These are phyloP conservation scores for Hetaerina americana DNA, from an alignment of 1,140 invertebrate genomes.

Conservation along the genomic window DNA sequence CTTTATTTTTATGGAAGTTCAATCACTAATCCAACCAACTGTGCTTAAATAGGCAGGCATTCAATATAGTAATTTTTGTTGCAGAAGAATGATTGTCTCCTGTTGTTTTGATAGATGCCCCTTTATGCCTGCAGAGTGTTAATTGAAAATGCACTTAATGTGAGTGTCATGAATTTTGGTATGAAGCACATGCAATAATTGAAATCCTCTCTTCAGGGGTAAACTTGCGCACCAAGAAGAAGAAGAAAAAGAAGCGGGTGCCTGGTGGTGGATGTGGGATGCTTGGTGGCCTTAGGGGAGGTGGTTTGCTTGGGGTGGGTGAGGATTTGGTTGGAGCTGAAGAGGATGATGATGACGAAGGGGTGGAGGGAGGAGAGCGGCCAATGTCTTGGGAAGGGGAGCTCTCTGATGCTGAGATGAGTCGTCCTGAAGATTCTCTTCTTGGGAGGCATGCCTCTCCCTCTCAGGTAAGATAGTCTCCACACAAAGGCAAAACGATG, in stretches of 20 bases:
- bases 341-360: constrained; percentile 24
- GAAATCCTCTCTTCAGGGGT: constrained; percentile 25
- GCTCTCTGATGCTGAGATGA: constrained; percentile 59
- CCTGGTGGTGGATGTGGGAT: neutral
- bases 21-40: too few species aligned
- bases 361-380: constrained; percentile 37
- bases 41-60: too few species aligned
- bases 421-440: constrained; percentile 13
- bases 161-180: too few species aligned
- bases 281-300: neutral
- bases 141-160: too few species aligned
- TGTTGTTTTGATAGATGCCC: too few species aligned
- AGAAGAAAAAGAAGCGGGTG: constrained; percentile 21
- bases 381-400: constrained; percentile 90
- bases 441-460: neutral
- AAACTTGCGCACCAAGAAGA: constrained; percentile 39
- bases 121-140: too few species aligned
- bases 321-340: constrained; percentile 19
- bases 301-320: neutral
- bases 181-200: too few species aligned
- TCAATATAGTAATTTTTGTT: too few species aligned
- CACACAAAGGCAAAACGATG: too few species aligned
- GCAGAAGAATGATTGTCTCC: too few species aligned
- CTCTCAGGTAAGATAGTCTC: neutral
- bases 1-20: too few species aligned